Evolutionary conservation across 2,888 invertebrate genomes (phyloP).

Genomic region (Allophyes oxyacanthae): DNA sequence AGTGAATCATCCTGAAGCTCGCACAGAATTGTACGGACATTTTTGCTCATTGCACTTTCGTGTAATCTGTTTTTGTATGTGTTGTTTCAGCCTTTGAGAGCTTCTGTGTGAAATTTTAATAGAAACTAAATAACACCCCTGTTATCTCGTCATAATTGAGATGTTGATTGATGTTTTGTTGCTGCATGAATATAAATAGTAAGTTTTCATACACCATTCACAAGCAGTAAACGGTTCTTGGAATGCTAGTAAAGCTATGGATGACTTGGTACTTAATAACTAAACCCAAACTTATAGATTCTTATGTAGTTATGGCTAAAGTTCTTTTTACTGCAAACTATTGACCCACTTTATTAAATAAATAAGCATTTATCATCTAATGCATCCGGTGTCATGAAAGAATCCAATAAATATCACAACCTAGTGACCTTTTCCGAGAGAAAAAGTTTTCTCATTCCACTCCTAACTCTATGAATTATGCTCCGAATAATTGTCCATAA

Average conservation of each 20-base stretch:
- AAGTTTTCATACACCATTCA: too few species aligned
- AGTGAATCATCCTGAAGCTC: slow-evolving; percentile 49
- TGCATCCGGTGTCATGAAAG: slow-evolving; percentile 1
- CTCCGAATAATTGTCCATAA: slow-evolving; percentile 30
- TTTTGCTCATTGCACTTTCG: slow-evolving; percentile 20
- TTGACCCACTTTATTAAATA: background rate
- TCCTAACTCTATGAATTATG: slow-evolving; percentile 28
- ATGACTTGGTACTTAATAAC: too few species aligned
- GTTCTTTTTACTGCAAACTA: background rate
- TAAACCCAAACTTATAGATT: too few species aligned
- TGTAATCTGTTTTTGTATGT: slow-evolving; percentile 15
- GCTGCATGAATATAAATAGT: too few species aligned
- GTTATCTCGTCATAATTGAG: too few species aligned
- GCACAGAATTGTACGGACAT: slow-evolving; percentile 25
- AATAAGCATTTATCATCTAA: background rate
- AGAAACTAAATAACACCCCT: too few species aligned
- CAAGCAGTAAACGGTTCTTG: too few species aligned
- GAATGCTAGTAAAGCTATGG: too few species aligned
- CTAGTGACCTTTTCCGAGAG: slow-evolving; percentile 13
- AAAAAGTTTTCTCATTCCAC: slow-evolving; percentile 21
- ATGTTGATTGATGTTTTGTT: too few species aligned
- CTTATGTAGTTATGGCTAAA: background rate
- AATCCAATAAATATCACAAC: slow-evolving; percentile 18
- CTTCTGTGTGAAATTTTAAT: too few species aligned
- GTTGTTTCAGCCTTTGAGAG: too few species aligned